Conservation (phyloP, 2,797 vertebrate genomes). For the Cirrhinus molitorella region DNA sequence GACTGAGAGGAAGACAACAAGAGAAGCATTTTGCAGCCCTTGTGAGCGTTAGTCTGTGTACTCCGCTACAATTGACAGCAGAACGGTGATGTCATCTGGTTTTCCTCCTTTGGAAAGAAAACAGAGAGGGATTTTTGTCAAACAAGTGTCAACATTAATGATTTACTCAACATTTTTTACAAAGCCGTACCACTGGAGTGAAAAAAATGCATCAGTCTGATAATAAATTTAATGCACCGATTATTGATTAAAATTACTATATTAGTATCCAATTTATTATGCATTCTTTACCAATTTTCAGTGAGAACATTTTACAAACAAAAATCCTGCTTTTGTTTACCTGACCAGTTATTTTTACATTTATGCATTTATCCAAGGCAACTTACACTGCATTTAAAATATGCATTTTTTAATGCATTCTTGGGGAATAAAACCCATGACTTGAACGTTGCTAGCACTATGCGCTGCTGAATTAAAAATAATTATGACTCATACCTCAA, state of each 20-base stretch:
- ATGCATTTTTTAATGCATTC: background rate
- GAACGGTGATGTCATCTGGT: constrained; percentile 98
- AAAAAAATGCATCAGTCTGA: background rate
- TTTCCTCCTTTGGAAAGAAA: constrained; percentile 87
- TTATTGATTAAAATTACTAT: background rate
- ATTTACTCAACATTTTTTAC: background rate
- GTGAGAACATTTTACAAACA: background rate
- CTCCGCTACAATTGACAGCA: constrained; percentile 97
- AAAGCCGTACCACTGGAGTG: no score
- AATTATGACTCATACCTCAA: background rate
- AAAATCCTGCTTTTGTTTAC: no score
- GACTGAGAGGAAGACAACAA: constrained; percentile 60
- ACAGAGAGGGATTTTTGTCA: background rate
- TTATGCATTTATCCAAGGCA: background rate
- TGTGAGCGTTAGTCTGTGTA: constrained; percentile 89
- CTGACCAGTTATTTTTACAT: background rate
- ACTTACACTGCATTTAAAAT: background rate
- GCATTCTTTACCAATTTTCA: background rate
- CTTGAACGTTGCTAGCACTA: no score
- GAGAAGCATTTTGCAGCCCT: constrained; percentile 43
- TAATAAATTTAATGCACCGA: background rate
- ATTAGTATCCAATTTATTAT: background rate
- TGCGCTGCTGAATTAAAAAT: background rate
- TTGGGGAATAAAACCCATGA: no score
- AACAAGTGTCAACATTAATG: background rate